Evolutionary conservation across 2,797 vertebrate genomes (phyloP), one percentile per base, ranked within the genome.

Genomic region (Cheirogaleus major): DNA sequence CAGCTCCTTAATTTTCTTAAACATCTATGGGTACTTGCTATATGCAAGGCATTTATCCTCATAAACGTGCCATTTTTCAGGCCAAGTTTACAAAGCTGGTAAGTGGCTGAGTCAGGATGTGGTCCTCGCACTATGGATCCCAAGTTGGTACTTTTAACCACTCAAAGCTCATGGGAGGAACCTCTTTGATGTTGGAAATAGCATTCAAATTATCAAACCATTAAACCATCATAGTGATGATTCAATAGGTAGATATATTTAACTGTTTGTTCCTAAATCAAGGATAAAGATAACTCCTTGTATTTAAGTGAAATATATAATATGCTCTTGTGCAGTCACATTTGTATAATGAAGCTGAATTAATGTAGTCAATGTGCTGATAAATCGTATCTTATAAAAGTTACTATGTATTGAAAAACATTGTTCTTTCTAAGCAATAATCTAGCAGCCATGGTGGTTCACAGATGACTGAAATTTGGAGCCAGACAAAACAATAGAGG

Each of bases 221-320:
- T 15, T 32, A n/a, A 79, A 35, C 18, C 72, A 48, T 7, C 72
- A 32, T 57, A 52, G 38, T 92, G 61, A 75, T 72, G 27, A 25
- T n/a, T 81, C 50, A 69, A 13, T 81, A 52, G 48, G 61, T 69
- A 4, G 38, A 75, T 10, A 61, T 63, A 32, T 4, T 69, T 76
- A 91, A 67, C 15, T 50, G 5, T 95, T 92, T 50, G 4, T 95
- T 92, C 75, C 83, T 83, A 93, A 91, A 27, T 95, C 50, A 91
- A 92, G 30, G 52, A 80, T 65, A 32, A 96, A 92, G 86, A 61
- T 93, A 61, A 55, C 14, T 82, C n/a, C 50, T 86, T 18, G 90
- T 70, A 80, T n/a, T 61, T 94, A 48, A 89, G 13, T 94, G 55
- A 96, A 85, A 59, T 93, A 72, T 70, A 27, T 75, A 17, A 43